Evolutionary conservation across 2,888 invertebrate genomes (phyloP), one percentile per base, ranked within the genome.

Genomic region (Cloeon dipterum): DNA sequence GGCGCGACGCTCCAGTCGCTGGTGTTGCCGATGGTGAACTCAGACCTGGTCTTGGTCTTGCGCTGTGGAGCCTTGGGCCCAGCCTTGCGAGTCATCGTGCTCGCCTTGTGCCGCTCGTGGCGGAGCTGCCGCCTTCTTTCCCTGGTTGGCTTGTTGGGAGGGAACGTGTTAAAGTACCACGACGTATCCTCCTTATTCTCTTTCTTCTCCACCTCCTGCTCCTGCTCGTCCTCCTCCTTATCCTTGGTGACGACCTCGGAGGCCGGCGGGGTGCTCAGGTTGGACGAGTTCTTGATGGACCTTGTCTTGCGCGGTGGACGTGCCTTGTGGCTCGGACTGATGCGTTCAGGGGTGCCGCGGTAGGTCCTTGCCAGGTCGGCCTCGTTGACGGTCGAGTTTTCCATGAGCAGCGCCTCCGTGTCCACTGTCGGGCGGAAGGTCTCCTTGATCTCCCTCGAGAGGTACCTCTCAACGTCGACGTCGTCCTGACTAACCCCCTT

Each of bases 401-500:
- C 42, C n/a, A 25, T 37, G 20, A 38, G 39, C 34, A 40, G 50
- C 46, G 32, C 47, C 44, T 42, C 54, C 48, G 40, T 37, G 34
- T 42, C 42, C 26, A 40, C 34, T 4, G 43, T 41, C 17, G 44
- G 46, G 51, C 68, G 64, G 49, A 82, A 74, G 20, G 78, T 79
- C 56, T 81, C 78, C 45, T 77, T 66, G 45, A 83, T 76, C 57
- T 82, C 81, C 36, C 70, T 69, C 48, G 74, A 76, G 39, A 82
- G 64, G 50, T 76, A 79, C 53, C 72, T 68, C 41, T 77, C 74
- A 40, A 79, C 65, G 55, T 75, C 74, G 51, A 81, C 76, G 58
- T 81, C 74, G 55, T 81, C 81, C 49, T 74, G 73, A 43, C 81
- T 79, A 50, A 81, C 73, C 42, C 79, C 82, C 52, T 77, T 73